Percentiles rank a stretch among this genome's conserved stretches.
Conservation (phyloP, 2,113 vertebrate species). For the Proterorhinus semilunaris region DNA sequence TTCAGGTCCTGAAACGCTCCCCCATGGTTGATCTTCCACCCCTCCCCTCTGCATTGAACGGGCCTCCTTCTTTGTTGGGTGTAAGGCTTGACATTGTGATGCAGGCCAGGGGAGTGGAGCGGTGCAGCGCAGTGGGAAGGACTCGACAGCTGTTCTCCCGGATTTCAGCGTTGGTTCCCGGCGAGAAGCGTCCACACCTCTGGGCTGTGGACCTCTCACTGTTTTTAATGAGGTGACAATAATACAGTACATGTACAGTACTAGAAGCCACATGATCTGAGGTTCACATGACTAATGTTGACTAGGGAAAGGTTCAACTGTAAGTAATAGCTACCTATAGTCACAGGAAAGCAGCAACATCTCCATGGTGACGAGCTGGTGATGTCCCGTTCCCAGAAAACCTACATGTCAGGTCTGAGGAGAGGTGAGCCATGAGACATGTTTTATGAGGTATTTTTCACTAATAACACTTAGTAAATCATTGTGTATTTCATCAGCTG, state of each 20-base stretch:
- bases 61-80: slow-evolving; percentile 38
- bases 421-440: too few relatives aligned
- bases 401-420: too few relatives aligned
- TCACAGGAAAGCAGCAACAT: too few relatives aligned
- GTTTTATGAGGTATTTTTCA: too few relatives aligned
- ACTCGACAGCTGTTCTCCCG: slow-evolving; percentile 42
- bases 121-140: slow-evolving; percentile 1
- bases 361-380: too few relatives aligned
- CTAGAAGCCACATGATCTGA: not conserved
- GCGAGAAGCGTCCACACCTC: not conserved
- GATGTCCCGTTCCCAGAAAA: too few relatives aligned
- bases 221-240: not conserved
- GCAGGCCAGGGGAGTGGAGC: slow-evolving; percentile 30
- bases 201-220: slow-evolving; percentile 8
- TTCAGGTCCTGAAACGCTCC: slow-evolving; percentile 13
- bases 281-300: too few relatives aligned
- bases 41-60: slow-evolving; percentile 33
- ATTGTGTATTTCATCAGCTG: too few relatives aligned
- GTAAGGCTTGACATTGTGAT: slow-evolving; percentile 53
- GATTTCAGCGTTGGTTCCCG: not conserved
- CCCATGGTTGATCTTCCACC: not conserved
- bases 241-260: not conserved
- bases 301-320: too few relatives aligned
- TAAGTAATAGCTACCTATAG: too few relatives aligned
- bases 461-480: too few relatives aligned